Base-by-base conservation (phyloP, 2,888 invertebrate genomes). In the Petrolisthes cinctipes region DNA sequence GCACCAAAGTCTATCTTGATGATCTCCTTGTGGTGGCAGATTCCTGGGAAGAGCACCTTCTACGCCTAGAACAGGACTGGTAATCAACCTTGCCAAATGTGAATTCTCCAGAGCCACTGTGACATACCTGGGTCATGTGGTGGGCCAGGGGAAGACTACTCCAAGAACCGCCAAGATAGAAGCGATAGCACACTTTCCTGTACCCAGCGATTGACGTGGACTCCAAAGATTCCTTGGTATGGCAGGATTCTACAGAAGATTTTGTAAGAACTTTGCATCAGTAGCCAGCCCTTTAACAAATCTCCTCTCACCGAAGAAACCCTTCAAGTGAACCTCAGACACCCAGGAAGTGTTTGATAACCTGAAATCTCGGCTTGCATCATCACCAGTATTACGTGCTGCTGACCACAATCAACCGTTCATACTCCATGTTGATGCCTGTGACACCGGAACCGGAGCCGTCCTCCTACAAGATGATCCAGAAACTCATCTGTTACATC, bases 221-320 rank as follows among this genome's bases (percentile, higher is more conserved):
- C 61, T 61, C 7, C 61, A 14, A 6, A 61, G 61, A 61, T 61
- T 79, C 79, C 17, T 79, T 14, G 56, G 79, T 4, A 79, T 79
- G 79, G n/a, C 56, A 17, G 54, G 79, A 14, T 79, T 54, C 56
- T 79, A 79, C 23, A 53, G 79, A 79, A 51, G 54, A 4, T 79
- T 54, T 17, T 79, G 79, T 54, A n/a, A 53, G 17, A 79, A 79
- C 17, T 79, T 53, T 79, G 79, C 79, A 7, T 54, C 11, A 53
- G 79, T 54, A n/a, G 51, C 79, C 54, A 54, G 14, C 17, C 79
- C 79, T 51, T 54, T 79, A 79, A 79, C 79, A n/a, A 54, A 79
- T 54, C 54, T 79, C 3, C 20, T 79, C 51, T 53, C 53, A 51
- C 53, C 79, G 5, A 54, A 79, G 56, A n/a, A 54, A 17, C 9